Conservation (phyloP, 1,140 invertebrate species). For the Euglossa dilemma region DNA sequence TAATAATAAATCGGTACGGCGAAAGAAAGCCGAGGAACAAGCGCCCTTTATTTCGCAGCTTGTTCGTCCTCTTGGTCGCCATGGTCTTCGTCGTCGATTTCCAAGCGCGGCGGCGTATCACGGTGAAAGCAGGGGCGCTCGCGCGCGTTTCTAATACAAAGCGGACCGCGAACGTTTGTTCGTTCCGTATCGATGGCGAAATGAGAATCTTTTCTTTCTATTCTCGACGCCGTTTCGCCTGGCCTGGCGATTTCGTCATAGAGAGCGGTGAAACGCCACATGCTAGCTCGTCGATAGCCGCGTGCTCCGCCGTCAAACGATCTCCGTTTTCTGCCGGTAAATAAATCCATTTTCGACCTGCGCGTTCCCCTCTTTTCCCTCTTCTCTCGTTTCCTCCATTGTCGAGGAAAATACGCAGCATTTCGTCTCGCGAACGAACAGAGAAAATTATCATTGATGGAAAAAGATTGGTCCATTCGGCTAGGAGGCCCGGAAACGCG, state of each 20-base stretch:
- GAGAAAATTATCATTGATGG: too few species aligned
- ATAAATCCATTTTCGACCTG: background rate
- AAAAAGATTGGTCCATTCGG: too few species aligned
- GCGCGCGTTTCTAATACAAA: slow-evolving; percentile 21
- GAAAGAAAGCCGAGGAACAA: slow-evolving; percentile 14
- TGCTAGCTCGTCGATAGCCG: background rate
- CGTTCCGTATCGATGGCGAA: slow-evolving; percentile 51
- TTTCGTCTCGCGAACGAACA: too few species aligned
- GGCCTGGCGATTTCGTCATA: slow-evolving; percentile 54
- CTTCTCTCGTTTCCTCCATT: background rate
- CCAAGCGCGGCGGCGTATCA: background rate
- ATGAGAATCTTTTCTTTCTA: slow-evolving; percentile 55
- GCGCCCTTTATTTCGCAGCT: slow-evolving; percentile 31
- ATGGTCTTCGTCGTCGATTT: slow-evolving; percentile 5
- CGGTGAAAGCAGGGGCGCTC: slow-evolving; percentile 37
- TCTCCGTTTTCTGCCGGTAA: slow-evolving; percentile 16
- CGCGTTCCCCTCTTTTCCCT: background rate
- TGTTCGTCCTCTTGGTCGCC: background rate
- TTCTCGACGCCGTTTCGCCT: slow-evolving; percentile 41
- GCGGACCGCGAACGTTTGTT: slow-evolving; percentile 12
- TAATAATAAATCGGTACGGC: slow-evolving; percentile 38
- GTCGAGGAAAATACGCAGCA: too few species aligned
- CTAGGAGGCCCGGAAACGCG: too few species aligned
- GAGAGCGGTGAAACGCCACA: slow-evolving; percentile 48
- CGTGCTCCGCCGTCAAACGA: background rate